Percentiles rank a stretch among this genome's conserved stretches.
phyloP scores from a whole-genome alignment of 92 coral and sea anemone species.

The Palythoa grandis region DNA sequence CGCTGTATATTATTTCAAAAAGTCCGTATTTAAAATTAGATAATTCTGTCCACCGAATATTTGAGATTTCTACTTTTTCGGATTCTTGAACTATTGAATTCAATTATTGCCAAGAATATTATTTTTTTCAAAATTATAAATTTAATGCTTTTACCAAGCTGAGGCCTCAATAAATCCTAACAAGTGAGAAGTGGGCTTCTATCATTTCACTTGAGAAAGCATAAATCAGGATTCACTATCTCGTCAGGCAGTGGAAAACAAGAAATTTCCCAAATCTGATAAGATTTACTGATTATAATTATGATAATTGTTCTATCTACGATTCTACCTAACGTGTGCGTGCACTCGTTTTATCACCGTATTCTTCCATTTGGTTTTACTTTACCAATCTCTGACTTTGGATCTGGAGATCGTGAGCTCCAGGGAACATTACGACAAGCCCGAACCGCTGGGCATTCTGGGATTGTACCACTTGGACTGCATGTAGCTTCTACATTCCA shows the following conservation, averaged over 20 bases:
- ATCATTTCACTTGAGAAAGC: neutral
- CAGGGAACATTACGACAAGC: conserved; percentile 77
- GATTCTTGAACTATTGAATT: too few species aligned
- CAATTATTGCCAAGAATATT: too few species aligned
- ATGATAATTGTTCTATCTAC: conserved; percentile 8
- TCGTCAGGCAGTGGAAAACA: neutral
- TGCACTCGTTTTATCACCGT: conserved; percentile 53
- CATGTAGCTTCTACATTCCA: conserved; percentile 92
- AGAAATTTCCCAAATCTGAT: neutral
- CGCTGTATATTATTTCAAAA: too few species aligned
- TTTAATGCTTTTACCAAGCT: too few species aligned
- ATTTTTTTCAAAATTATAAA: too few species aligned
- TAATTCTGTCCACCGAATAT: too few species aligned
- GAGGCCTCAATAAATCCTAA: too few species aligned
- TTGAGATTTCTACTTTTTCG: too few species aligned
- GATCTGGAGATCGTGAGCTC: conserved; percentile 97
- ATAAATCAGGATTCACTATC: neutral
- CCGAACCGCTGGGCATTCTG: conserved; percentile 67
- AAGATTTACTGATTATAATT: neutral
- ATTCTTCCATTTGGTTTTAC: conserved; percentile 81
- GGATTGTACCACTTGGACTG: conserved; percentile 57
- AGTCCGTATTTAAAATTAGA: too few species aligned
- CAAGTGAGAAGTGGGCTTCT: too few species aligned
- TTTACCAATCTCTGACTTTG: conserved; percentile 89
- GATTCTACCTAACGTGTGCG: neutral